Base-by-base conservation (phyloP, 2,113 vertebrate genomes). In the Ariopsis seemanni region DNA sequence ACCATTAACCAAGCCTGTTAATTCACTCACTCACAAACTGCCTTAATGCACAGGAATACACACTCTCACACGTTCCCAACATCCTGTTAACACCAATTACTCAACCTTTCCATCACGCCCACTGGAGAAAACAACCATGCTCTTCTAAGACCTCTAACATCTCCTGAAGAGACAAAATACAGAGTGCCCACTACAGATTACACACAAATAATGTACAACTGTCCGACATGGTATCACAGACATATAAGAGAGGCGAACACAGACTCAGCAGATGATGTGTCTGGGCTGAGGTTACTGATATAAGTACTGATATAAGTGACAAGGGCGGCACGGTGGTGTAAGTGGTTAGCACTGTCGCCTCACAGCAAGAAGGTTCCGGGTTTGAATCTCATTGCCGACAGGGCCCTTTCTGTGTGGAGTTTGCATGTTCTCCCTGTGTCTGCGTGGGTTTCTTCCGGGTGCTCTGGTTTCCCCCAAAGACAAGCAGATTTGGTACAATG, bases 1-100 rank as follows among this genome's bases (percentile, higher is more conserved):
- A 22, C 85, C 71, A 74, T 85, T 65, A 78, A 84, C 34, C 22
- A 62, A 75, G 50, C 60, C 81, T 42, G 60, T 34, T 79, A 58
- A 72, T 86, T 89, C 57, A 62, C 4, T 52, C 65, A 27, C 69
- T 48, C 22, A 62, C 58, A 81, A 84, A 42, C n/a, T 50, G 34
- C 42, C 58, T 77, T 78, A 63, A 85, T 7, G 8, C 50, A 1
- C 71, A 34, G 48, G 48, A 63, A 50, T 15, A 50, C 50, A n/a
- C 50, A 15, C 50, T 50, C 11, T 50, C 20, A 42, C 80, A 82
- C 30, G 0, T 22, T 81, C 27, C 58, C 27, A 22, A 8, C 34
- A 25, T 22, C 58, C 22, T 42, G 11, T 48, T 34, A 50, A 14
- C 7, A 22, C 18, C 67, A 83, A 60, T 71, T 86, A 20, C 72